Evolutionary conservation across 2,113 vertebrate species (phyloP).

Genomic region (Eptesicus fuscus): DNA sequence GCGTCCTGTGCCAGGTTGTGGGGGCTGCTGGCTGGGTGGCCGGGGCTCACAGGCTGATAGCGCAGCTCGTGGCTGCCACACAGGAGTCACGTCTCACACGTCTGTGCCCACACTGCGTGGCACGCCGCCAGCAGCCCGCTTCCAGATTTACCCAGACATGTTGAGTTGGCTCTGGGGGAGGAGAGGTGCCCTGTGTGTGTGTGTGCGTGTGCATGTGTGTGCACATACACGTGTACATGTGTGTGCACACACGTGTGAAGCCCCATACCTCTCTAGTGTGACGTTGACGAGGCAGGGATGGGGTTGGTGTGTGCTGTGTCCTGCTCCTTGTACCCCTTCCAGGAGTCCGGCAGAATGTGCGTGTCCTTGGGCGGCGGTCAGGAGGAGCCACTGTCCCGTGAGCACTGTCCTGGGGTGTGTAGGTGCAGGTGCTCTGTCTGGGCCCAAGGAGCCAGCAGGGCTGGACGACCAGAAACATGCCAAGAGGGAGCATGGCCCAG

Average conservation of each 20-base stretch:
- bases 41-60: slow-evolving; percentile 39
- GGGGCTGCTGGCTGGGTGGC: background rate
- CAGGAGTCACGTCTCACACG: slow-evolving; percentile 63
- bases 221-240: background rate
- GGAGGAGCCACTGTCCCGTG: no score
- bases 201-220: accelerated
- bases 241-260: background rate
- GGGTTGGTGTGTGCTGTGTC: no score
- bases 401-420: no score
- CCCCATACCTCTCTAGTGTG: background rate
- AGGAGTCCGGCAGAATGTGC: no score
- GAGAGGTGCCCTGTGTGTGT: background rate
- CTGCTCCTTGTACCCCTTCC: no score
- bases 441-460: no score
- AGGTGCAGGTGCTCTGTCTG: no score
- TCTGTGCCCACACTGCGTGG: slow-evolving; percentile 43
- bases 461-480: no score
- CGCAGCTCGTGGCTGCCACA: slow-evolving; percentile 16
- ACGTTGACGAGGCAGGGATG: background rate
- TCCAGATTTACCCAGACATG: slow-evolving; percentile 49
- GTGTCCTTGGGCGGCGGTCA: no score
- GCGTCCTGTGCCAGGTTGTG: background rate
- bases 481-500: no score
- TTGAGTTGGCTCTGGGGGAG: background rate
- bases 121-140: slow-evolving; percentile 50